These are phyloP conservation scores for Ciconia stormi DNA, from an alignment of 2,113 vertebrate species.

Conservation along the genomic window DNA sequence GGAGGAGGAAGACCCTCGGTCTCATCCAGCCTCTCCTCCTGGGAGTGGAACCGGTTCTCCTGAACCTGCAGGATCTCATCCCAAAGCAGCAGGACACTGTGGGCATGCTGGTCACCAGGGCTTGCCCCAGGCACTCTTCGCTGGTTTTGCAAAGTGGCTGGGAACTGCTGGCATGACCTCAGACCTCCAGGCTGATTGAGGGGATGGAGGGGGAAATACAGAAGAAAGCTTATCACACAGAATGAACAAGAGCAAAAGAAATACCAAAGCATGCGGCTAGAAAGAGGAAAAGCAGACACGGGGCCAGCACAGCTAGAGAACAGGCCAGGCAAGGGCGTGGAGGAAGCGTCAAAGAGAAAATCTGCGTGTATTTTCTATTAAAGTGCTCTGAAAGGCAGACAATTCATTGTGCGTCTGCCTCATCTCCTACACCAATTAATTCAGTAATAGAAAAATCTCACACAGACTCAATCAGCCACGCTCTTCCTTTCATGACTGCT, in stretches of 20 bases:
- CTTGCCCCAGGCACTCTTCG: neutral
- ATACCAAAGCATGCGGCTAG: neutral
- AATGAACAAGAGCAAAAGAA: neutral
- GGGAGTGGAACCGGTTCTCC: neutral
- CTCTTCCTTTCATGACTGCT: neutral
- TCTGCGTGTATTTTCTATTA: neutral
- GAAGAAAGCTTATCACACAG: neutral
- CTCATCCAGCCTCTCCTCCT: neutral
- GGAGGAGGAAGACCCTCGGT: neutral
- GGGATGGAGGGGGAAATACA: neutral
- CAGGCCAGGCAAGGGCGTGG: neutral
- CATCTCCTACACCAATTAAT: neutral
- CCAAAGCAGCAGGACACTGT: neutral
- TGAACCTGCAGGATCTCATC: neutral
- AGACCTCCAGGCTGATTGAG: neutral
- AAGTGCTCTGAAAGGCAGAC: neutral
- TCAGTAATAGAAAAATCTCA: neutral
- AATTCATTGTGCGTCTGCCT: neutral
- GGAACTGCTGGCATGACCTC: neutral
- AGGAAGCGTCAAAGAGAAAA: neutral
- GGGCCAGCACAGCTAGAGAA: neutral
- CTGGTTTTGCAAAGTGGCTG: neutral
- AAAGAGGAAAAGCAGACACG: neutral
- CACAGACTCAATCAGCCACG: neutral
- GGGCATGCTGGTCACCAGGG: neutral